Percentiles rank a stretch among this genome's conserved stretches.
phyloP scores from a whole-genome alignment of 2,888 invertebrate species.

The Seladonia tumulorum region DNA sequence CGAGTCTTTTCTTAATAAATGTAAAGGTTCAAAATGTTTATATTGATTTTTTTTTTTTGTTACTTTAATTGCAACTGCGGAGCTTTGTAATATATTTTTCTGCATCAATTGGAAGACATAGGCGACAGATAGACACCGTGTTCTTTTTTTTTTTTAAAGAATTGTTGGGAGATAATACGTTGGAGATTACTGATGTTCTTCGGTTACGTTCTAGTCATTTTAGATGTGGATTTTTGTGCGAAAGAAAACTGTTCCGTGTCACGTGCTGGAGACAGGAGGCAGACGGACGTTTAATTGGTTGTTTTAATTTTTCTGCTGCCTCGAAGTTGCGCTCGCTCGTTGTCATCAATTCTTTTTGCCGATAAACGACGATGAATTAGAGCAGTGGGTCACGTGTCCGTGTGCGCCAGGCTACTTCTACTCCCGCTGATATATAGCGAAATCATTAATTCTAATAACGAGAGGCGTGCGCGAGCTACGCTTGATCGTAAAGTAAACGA shows the following conservation, averaged over 20 bases:
- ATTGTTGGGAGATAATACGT: background rate
- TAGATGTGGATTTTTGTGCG: background rate
- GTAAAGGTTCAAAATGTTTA: too few species aligned
- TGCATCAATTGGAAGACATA: too few species aligned
- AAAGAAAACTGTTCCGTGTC: background rate
- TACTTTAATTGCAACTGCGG: too few species aligned
- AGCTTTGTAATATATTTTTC: too few species aligned
- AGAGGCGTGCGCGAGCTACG: background rate
- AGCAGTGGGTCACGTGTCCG: background rate
- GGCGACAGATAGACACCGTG: too few species aligned
- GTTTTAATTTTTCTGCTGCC: background rate
- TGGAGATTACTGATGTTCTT: background rate
- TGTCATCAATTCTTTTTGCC: background rate
- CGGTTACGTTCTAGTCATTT: background rate
- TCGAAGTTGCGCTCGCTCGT: background rate
- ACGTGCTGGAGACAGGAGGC: background rate
- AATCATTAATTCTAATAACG: background rate
- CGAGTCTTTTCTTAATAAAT: too few species aligned
- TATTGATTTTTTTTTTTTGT: too few species aligned
- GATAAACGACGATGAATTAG: background rate
- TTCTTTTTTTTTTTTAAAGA: too few species aligned
- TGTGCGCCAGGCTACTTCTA: background rate
- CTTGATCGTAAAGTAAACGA: background rate
- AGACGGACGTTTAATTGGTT: background rate
- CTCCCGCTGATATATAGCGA: background rate